Percentiles rank a stretch among this genome's conserved stretches.
Evolutionary conservation across 2,113 vertebrate species (phyloP).

Genomic region (Salvelinus alpinus): DNA sequence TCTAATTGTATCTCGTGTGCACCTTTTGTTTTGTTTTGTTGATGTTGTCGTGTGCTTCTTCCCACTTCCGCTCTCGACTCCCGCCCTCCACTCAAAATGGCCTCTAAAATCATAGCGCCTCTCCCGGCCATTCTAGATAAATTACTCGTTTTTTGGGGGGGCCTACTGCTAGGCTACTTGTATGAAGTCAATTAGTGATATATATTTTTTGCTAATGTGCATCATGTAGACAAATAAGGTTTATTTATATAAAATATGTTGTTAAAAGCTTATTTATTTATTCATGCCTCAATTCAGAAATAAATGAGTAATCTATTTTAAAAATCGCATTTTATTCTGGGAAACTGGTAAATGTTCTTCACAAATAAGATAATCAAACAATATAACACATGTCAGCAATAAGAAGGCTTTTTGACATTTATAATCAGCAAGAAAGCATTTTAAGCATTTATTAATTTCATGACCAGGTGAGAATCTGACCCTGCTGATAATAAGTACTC

Average conservation of each 20-base stretch:
- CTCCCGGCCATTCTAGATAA: background rate
- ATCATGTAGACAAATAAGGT: too few relatives aligned
- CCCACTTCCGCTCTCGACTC: constrained; percentile 1
- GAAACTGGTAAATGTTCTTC: background rate
- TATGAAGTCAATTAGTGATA: too few relatives aligned
- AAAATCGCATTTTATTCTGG: background rate
- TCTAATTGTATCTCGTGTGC: background rate
- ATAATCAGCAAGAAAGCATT: background rate
- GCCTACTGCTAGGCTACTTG: too few relatives aligned
- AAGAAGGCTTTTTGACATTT: background rate
- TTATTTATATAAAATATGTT: too few relatives aligned
- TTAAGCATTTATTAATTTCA: background rate
- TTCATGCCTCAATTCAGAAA: too few relatives aligned
- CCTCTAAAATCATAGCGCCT: background rate
- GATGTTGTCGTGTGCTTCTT: background rate
- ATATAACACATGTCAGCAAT: background rate
- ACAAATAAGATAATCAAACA: too few relatives aligned
- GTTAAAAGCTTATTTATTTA: too few relatives aligned
- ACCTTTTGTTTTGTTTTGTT: background rate
- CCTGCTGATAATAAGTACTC: constrained; percentile 62
- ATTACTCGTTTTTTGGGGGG: too few relatives aligned
- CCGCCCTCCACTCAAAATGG: background rate
- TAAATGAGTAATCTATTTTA: too few relatives aligned
- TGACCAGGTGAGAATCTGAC: constrained; percentile 69
- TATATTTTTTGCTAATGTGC: too few relatives aligned